A percentile compares a stretch with the other conserved stretches of the same genome.
Conservation (phyloP, 2,888 invertebrate species). For the Antheraea assamensis region DNA sequence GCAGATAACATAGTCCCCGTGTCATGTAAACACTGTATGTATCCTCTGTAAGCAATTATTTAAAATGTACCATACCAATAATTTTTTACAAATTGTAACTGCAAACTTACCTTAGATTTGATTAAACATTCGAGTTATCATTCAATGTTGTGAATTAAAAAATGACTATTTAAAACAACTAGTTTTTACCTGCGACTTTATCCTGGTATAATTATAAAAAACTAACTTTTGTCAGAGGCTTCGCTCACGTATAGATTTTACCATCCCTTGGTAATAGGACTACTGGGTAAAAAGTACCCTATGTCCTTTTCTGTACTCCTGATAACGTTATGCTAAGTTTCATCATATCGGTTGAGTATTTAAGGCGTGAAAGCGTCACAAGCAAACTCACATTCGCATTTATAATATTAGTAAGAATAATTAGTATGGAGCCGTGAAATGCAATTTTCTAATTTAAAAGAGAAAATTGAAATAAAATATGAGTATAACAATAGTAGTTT, state of each 20-base stretch:
- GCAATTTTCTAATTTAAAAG: too few relatives aligned
- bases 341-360: too few relatives aligned
- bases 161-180: neutral
- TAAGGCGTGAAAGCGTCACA: too few relatives aligned
- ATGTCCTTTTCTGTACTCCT: too few relatives aligned
- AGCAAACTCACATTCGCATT: too few relatives aligned
- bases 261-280: too few relatives aligned
- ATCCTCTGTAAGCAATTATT: neutral
- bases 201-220: neutral
- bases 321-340: too few relatives aligned
- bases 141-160: neutral
- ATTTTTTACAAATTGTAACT: neutral
- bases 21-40: neutral
- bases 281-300: too few relatives aligned
- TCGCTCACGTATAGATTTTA: too few relatives aligned
- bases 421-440: too few relatives aligned
- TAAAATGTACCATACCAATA: neutral
- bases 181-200: slow-evolving; percentile 4
- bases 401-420: too few relatives aligned
- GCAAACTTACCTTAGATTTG: neutral
- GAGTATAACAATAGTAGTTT: neutral
- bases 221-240: too few relatives aligned
- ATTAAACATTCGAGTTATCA: neutral
- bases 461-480: neutral
- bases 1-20: neutral